These are phyloP conservation scores for Mormyrus hasselquistii DNA, from an alignment of 2,797 vertebrate genomes.

Conservation along the genomic window DNA sequence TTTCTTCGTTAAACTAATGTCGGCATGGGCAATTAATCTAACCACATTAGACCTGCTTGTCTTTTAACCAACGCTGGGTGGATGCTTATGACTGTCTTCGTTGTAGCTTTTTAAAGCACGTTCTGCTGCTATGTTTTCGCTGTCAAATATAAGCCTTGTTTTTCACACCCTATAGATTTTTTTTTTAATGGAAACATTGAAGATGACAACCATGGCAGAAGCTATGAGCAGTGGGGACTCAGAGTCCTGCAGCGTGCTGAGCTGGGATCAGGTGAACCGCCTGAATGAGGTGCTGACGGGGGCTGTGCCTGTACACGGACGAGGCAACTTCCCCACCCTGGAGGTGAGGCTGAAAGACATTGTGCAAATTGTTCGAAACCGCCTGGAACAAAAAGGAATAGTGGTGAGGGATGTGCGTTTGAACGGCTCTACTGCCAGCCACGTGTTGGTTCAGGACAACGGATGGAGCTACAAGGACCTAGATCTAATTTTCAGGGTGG, in stretches of 20 bases:
- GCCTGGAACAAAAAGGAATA: constrained; percentile 75
- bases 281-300: constrained; percentile 83
- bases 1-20: neutral
- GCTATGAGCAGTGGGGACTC: constrained; percentile 44
- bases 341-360: constrained; percentile 89
- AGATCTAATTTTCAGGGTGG: constrained; percentile 91
- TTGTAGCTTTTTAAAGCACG: neutral
- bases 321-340: constrained; percentile 92
- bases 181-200: neutral
- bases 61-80: neutral
- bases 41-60: neutral
- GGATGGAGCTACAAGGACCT: constrained; percentile 94
- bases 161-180: neutral
- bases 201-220: constrained; percentile 1
- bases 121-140: neutral
- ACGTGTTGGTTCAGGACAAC: constrained; percentile 88
- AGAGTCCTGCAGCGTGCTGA: constrained; percentile 72
- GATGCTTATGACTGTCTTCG: neutral
- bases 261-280: constrained; percentile 89
- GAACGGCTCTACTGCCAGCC: constrained; percentile 90
- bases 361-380: constrained; percentile 75
- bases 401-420: constrained; percentile 79
- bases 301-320: constrained; percentile 82
- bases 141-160: constrained; percentile 6
- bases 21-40: neutral